Evolutionary conservation across 2,797 vertebrate genomes (phyloP).

Genomic region (Ataeniobius toweri): DNA sequence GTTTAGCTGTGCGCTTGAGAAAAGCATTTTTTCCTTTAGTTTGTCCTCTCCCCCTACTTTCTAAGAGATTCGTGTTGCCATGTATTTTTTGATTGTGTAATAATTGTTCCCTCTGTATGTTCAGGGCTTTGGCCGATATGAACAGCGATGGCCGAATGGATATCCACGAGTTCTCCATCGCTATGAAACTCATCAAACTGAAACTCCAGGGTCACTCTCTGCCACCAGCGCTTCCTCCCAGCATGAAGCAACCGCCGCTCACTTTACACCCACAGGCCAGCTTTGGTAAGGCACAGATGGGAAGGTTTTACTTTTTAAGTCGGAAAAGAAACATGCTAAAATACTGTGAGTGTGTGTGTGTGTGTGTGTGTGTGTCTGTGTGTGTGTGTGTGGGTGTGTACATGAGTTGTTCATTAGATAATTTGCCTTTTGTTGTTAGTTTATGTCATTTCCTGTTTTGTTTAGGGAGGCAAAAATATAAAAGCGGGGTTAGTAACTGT

Average conservation of each 20-base stretch:
- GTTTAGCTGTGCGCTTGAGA: background rate
- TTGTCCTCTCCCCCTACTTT: background rate
- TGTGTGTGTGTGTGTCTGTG: background rate
- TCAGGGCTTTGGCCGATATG: conserved; percentile 96
- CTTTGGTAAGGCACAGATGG: conserved; percentile 83
- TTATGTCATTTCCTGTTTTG: background rate
- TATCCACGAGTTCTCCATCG: conserved; percentile 96
- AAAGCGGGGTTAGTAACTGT: background rate
- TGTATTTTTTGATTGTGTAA: background rate
- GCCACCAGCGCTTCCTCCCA: conserved; percentile 87
- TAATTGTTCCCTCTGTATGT: conserved; percentile 4
- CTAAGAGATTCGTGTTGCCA: background rate
- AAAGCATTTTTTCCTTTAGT: background rate
- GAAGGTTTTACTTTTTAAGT: background rate
- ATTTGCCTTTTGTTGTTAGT: background rate
- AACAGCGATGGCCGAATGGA: conserved; percentile 98
- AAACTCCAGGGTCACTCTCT: conserved; percentile 96
- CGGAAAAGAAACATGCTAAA: background rate
- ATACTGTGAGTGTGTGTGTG: background rate
- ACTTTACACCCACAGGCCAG: conserved; percentile 79
- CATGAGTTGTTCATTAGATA: too few relatives aligned
- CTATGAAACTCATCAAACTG: conserved; percentile 99
- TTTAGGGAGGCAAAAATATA: background rate
- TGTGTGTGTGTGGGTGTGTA: too few relatives aligned
- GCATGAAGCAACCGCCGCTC: conserved; percentile 91